Percentiles rank a stretch among this genome's conserved stretches.
phyloP scores from a whole-genome alignment of 2,113 vertebrate species.

The Sceloporus undulatus region DNA sequence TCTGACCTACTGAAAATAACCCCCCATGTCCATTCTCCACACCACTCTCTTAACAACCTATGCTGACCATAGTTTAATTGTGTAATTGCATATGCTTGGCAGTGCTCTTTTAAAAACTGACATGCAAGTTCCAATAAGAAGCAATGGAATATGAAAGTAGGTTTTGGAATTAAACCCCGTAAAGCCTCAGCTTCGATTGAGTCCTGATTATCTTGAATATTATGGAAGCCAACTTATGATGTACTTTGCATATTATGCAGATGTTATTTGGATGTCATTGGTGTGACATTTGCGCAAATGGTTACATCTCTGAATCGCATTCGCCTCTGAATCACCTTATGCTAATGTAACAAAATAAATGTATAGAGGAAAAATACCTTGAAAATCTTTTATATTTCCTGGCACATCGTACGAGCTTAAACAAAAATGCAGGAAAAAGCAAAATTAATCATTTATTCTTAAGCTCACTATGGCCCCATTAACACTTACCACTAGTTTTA shows the following conservation, averaged over 20 bases:
- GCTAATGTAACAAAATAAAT: background rate
- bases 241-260: constrained; percentile 17
- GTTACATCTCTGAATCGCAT: background rate
- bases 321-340: constrained; percentile 18
- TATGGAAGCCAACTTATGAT: background rate
- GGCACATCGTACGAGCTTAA: background rate
- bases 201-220: constrained; percentile 1
- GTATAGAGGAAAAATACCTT: background rate
- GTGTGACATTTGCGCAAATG: constrained; percentile 14
- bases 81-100: background rate
- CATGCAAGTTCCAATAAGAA: background rate
- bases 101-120: background rate
- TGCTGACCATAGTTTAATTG: background rate
- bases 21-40: too few species aligned
- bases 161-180: background rate
- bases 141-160: background rate
- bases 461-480: background rate
- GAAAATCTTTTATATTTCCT: background rate
- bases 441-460: background rate
- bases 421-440: background rate
- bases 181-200: background rate
- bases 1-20: background rate
- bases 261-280: background rate
- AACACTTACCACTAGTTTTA: background rate
- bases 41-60: background rate